These are phyloP conservation scores for Tromatobia lineatoria DNA, from an alignment of 2,888 invertebrate genomes.

Conservation along the genomic window DNA sequence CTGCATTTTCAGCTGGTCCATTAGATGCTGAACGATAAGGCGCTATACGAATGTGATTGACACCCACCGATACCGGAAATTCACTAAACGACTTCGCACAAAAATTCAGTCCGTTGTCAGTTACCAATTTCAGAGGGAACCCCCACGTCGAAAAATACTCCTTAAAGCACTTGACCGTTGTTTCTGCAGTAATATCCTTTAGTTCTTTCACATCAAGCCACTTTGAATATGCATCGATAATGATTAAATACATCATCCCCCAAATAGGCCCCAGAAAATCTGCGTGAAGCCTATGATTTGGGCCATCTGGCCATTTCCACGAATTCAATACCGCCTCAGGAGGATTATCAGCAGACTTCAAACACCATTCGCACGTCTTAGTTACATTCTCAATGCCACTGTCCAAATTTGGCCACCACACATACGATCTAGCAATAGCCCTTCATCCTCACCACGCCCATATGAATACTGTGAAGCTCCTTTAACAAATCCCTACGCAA, in stretches of 20 bases:
- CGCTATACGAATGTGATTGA: conserved; percentile 43
- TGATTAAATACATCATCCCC: conserved; percentile 32
- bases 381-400: conserved; percentile 3
- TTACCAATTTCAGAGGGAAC: conserved; percentile 36
- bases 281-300: conserved; percentile 24
- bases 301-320: conserved; percentile 30
- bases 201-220: conserved; percentile 45
- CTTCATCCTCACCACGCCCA: conserved; percentile 60
- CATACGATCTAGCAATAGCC: conserved; percentile 19
- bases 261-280: conserved; percentile 44
- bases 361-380: conserved; percentile 1
- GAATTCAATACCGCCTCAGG: conserved; percentile 8
- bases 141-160: conserved; percentile 63
- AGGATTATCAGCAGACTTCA: conserved; percentile 20
- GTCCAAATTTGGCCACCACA: conserved; percentile 21
- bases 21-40: conserved; percentile 62
- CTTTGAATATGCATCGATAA: conserved; percentile 46
- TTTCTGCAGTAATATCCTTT: conserved; percentile 21
- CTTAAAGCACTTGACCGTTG: conserved; percentile 48
- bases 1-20: conserved; percentile 54
- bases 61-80: conserved; percentile 39
- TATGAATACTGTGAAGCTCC: conserved; percentile 66
- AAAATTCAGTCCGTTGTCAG: conserved; percentile 58
- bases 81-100: conserved; percentile 35
- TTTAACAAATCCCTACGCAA: conserved; percentile 50